A percentile compares a stretch with the other conserved stretches of the same genome.
These are phyloP conservation scores for Dolomedes plantarius DNA, from an alignment of 2,888 invertebrate species.

Conservation along the genomic window DNA sequence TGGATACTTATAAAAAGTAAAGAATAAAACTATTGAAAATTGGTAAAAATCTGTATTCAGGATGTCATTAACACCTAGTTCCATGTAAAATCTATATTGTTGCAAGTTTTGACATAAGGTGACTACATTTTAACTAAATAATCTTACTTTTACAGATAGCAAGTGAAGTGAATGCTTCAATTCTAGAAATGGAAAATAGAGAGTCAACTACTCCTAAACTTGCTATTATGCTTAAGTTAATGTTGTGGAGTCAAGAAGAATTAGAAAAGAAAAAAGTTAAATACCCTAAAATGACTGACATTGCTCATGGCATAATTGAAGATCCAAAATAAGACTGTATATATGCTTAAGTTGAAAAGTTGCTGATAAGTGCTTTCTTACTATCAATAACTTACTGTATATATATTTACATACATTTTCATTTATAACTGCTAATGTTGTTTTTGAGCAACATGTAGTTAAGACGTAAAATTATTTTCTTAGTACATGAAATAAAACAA, in stretches of 20 bases:
- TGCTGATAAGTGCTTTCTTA: conserved; percentile 11
- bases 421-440: conserved; percentile 18
- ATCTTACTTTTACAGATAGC: conserved; percentile 79
- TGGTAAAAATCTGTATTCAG: too few relatives aligned
- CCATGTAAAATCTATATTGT: too few relatives aligned
- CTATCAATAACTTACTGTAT: neutral
- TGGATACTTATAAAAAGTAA: too few relatives aligned
- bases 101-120: too few relatives aligned
- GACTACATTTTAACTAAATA: too few relatives aligned
- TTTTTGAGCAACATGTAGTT: conserved; percentile 15
- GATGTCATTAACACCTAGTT: too few relatives aligned
- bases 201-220: conserved; percentile 93
- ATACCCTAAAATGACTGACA: conserved; percentile 95
- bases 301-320: conserved; percentile 84
- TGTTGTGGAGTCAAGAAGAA: conserved; percentile 97
- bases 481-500: conserved; percentile 32
- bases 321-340: conserved; percentile 80
- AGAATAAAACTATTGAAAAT: too few relatives aligned
- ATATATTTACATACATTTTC: conserved; percentile 13
- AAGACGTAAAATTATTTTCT: conserved; percentile 38
- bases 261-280: conserved; percentile 95
- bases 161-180: conserved; percentile 98
- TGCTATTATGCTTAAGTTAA: conserved; percentile 91
- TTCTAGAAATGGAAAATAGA: conserved; percentile 91
- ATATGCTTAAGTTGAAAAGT: neutral